Evolutionary conservation across 2,797 vertebrate species (phyloP).

Genomic region (Chaunax sp.): DNA sequence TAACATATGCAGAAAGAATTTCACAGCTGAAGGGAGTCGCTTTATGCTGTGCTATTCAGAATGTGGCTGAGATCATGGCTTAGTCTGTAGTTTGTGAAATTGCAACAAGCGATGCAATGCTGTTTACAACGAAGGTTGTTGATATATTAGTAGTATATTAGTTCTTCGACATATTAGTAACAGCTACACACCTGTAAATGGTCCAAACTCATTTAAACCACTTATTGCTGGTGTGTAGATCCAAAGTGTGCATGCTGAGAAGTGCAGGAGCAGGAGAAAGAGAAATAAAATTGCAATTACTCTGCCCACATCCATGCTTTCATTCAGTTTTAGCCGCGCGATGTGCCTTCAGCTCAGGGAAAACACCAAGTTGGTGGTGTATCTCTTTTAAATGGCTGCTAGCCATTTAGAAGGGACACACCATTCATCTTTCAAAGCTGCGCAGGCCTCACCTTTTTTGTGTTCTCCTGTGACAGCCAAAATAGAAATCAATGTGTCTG

Average conservation of each 20-base stretch:
- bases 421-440: slow-evolving; percentile 63
- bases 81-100: slow-evolving; percentile 1
- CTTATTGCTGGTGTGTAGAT: not conserved
- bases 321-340: slow-evolving; percentile 3
- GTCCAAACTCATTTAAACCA: not conserved
- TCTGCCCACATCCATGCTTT: not conserved
- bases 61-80: not conserved
- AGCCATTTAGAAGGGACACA: slow-evolving; percentile 52
- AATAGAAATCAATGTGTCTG: slow-evolving; percentile 82
- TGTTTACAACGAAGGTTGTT: not conserved
- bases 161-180: not conserved
- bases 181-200: not conserved
- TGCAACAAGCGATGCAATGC: not conserved
- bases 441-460: slow-evolving; percentile 60
- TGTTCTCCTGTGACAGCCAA: slow-evolving; percentile 65
- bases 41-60: slow-evolving; percentile 18
- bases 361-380: slow-evolving; percentile 35
- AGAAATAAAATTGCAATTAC: not conserved
- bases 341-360: slow-evolving; percentile 14
- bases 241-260: not conserved
- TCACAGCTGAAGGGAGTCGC: slow-evolving; percentile 23
- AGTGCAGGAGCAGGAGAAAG: not conserved
- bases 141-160: not conserved
- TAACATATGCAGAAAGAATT: slow-evolving; percentile 51
- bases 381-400: not conserved